Evolutionary conservation across 2,797 vertebrate species (phyloP).

Genomic region (Syngnathus acus): DNA sequence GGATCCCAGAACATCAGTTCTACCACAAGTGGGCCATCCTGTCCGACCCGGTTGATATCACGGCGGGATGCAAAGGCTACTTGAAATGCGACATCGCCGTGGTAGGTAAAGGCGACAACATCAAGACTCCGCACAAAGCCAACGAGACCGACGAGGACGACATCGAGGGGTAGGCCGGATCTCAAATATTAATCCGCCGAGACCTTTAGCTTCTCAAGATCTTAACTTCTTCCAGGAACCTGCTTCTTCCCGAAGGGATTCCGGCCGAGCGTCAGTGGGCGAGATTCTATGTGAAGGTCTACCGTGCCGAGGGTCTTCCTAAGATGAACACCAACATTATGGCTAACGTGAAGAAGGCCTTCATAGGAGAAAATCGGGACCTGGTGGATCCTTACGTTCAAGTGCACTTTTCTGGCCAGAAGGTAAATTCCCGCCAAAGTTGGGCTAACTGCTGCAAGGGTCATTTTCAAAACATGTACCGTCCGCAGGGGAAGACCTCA

Average conservation of each 20-base stretch:
- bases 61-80: constrained; percentile 87
- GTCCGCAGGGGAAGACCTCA: constrained; percentile 83
- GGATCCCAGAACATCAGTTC: constrained; percentile 85
- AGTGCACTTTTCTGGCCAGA: constrained; percentile 91
- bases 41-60: constrained; percentile 90
- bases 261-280: constrained; percentile 92
- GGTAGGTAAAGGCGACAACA: constrained; percentile 92
- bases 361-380: constrained; percentile 94
- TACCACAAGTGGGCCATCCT: constrained; percentile 94
- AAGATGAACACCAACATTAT: constrained; percentile 98
- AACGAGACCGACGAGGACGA: constrained; percentile 92
- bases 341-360: constrained; percentile 97
- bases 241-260: constrained; percentile 91
- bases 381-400: constrained; percentile 96
- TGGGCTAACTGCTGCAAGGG: background rate
- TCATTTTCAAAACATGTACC: background rate
- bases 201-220: constrained; percentile 2
- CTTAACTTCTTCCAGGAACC: constrained; percentile 69
- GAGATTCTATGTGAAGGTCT: constrained; percentile 88
- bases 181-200: too few relatives aligned
- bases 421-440: constrained; percentile 63
- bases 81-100: constrained; percentile 91
- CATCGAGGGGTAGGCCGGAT: constrained; percentile 78
- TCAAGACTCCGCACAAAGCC: constrained; percentile 92
- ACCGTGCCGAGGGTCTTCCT: constrained; percentile 88